These are phyloP conservation scores for Drosophila pegasa DNA, from an alignment of 2,888 invertebrate species.

Conservation along the genomic window DNA sequence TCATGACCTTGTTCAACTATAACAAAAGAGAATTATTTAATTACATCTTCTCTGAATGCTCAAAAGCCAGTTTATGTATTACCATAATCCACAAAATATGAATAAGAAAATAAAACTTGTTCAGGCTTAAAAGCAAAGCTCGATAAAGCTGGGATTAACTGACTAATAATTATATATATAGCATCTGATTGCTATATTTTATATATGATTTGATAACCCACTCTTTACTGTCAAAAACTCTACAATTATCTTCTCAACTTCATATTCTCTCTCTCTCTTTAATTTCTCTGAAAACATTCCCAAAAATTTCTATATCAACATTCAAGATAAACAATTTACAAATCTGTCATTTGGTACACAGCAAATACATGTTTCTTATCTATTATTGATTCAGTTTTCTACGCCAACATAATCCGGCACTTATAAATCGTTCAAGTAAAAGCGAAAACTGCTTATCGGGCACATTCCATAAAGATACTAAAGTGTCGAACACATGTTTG, in stretches of 20 bases:
- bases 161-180: background rate
- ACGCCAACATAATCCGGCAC: conserved; percentile 1
- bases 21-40: background rate
- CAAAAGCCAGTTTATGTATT: conserved; percentile 1
- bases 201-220: background rate
- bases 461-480: conserved; percentile 19
- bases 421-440: conserved; percentile 12
- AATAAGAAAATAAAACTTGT: background rate
- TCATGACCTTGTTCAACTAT: background rate
- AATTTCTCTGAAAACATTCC: background rate
- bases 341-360: background rate
- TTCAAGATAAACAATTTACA: background rate
- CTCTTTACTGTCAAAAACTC: too few species aligned
- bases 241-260: too few species aligned
- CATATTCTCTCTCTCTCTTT: background rate
- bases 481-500: conserved; percentile 11
- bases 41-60: background rate
- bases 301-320: background rate
- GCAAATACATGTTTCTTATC: conserved; percentile 7
- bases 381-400: conserved; percentile 5
- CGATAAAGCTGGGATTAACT: background rate
- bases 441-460: conserved; percentile 26
- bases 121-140: background rate
- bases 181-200: too few species aligned
- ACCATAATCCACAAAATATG: background rate